Base-by-base conservation (phyloP, 2,113 vertebrate genomes). In the Atrichornis clamosus region DNA sequence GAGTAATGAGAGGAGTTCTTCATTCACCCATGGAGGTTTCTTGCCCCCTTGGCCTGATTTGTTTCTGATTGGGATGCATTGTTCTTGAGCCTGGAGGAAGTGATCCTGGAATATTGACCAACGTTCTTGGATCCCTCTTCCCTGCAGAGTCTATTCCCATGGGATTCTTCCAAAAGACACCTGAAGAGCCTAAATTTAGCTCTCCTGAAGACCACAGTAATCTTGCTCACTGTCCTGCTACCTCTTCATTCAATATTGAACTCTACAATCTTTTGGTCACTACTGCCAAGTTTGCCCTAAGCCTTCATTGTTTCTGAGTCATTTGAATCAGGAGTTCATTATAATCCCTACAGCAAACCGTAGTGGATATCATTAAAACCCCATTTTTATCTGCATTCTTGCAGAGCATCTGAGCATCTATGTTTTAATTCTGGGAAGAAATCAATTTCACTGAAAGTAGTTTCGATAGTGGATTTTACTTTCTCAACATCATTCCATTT, bases 41-140 rank as follows among this genome's bases (percentile, higher is more conserved):
- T 39, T 67, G 28, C 7, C 19, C 7, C n/a, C 24, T 46, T 82
- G 39, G 14, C n/a, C 11, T n/a, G 24, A 53, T 39, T 39, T 60
- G 7, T 53, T 46, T 75, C 39, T 75, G 28, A 10, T 11, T 53
- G 24, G 23, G 10, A n/a, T 44, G 19, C 28, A 67, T 12, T 11
- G 2, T 39, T 68, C 46, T 21, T 39, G 13, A 4, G 60, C 20
- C 11, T 26, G 49, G 11, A n/a, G 20, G 16, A 46, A 53, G 20
- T 10, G 5, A 46, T 30, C 16, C 53, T 30, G 13, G 23, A 39
- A n/a, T 46, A 60, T 4, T 39, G 23, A 39, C 11, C 13, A 60
- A n/a, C 0, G 0, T 9, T 82, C 24, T 67, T 46, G 13, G 28
- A 26, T 3, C 0, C 3, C 1, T 20, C 18, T 77, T 44, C 33